These are phyloP conservation scores for Megaceryle maxima DNA, from an alignment of 2,113 vertebrate species.

Conservation along the genomic window DNA sequence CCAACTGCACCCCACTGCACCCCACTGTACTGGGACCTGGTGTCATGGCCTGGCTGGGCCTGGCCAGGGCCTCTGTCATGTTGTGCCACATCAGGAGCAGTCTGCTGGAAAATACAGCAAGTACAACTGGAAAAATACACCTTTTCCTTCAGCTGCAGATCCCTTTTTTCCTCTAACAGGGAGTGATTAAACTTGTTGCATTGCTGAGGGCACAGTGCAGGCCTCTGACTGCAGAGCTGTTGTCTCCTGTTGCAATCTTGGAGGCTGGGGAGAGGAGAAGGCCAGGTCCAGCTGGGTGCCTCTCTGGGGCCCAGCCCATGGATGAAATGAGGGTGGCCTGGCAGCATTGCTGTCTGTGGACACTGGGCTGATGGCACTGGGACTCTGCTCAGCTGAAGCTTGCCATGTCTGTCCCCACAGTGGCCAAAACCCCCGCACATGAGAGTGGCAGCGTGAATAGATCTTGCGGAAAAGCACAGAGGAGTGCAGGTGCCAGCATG, in stretches of 20 bases:
- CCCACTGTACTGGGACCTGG: too few relatives aligned
- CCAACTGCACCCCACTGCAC: too few relatives aligned
- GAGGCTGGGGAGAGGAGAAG: background rate
- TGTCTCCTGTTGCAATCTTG: fast-evolving
- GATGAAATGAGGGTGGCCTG: fast-evolving
- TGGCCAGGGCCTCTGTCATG: fast-evolving
- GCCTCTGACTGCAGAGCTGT: fast-evolving
- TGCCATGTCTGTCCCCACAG: fast-evolving
- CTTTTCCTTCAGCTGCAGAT: background rate
- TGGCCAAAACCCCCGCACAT: fast-evolving
- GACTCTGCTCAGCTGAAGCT: fast-evolving
- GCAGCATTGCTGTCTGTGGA: fast-evolving
- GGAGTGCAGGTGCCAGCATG: fast-evolving
- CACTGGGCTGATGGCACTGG: fast-evolving
- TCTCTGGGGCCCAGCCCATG: fast-evolving
- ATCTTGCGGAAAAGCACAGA: fast-evolving
- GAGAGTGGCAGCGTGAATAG: fast-evolving
- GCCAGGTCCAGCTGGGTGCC: fast-evolving
- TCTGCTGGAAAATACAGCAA: background rate
- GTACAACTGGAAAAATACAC: fast-evolving
- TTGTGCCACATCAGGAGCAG: fast-evolving
- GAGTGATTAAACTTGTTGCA: background rate
- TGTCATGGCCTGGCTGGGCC: fast-evolving
- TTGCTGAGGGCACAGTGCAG: background rate
- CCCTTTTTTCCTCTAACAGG: fast-evolving